Evolutionary conservation across 1,140 invertebrate species (phyloP).

Genomic region (Saxidomus purpurata): DNA sequence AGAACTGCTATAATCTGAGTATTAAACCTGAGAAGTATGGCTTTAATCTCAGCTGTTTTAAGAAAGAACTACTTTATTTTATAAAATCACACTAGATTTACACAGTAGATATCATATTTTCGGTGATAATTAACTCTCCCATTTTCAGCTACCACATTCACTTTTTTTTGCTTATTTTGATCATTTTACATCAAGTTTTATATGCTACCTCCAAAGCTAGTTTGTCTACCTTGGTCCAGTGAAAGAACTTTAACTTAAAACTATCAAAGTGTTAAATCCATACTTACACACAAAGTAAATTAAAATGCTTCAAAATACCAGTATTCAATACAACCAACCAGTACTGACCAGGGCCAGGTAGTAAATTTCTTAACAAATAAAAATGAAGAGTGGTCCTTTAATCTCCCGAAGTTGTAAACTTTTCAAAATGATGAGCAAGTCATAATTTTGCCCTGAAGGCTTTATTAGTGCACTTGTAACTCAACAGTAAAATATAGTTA

Average conservation of each 20-base stretch:
- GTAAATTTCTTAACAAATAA: conserved; percentile 21
- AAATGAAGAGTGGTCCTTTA: not conserved
- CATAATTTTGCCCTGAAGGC: conserved; percentile 33
- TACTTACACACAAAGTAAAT: not conserved
- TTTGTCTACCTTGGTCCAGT: not conserved
- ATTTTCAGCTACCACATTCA: not conserved
- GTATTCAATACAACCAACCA: not conserved
- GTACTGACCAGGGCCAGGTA: not conserved
- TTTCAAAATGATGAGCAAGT: conserved; percentile 6
- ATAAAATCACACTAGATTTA: not conserved
- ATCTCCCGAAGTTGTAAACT: conserved; percentile 9
- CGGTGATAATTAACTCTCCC: not conserved
- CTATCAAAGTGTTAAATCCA: conserved; percentile 28
- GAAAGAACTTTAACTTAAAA: not conserved
- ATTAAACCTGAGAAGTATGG: not conserved
- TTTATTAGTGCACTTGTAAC: conserved; percentile 29
- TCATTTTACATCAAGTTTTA: not conserved
- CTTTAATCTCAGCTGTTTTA: conserved; percentile 12
- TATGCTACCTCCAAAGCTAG: not conserved
- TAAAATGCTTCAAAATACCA: not conserved
- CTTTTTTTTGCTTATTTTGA: too few relatives aligned
- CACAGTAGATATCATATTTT: not conserved
- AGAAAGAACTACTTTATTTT: not conserved
- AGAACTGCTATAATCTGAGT: not conserved
- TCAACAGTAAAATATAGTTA: not conserved